Evolutionary conservation across 2,888 invertebrate genomes (phyloP), one percentile per base, ranked within the genome.

Genomic region (Tuta absoluta): DNA sequence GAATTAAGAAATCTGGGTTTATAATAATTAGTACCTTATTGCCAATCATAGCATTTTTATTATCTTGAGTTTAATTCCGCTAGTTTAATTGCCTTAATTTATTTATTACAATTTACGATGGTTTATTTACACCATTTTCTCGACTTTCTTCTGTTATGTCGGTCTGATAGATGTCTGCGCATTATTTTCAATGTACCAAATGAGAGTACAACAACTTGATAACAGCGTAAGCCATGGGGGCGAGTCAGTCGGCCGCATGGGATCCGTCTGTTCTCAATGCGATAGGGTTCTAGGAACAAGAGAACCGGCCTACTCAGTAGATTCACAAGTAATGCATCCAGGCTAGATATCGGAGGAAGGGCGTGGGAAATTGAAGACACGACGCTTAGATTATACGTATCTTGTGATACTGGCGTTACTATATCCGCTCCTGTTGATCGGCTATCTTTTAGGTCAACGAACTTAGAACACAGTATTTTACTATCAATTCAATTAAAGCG

Each of bases 211-310:
- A 64, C 64, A 64, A 51, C 60, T 23, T n/a, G 56, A 61, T 56
- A 48, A 33, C 12, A 10, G 21, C 19, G 63, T 65, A 45, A 63
- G 51, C 53, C 61, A 57, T 41, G 53, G 60, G 51, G 38, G 73
- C 75, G 77, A 87, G 88, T 89, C 84, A 89, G 87, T 87, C 80
- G 86, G 87, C 74, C 88, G 76, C 70, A 70, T 68, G 67, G 78
- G 81, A 80, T 86, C 90, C 91, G 88, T 78, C 70, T 88, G 85
- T 72, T 76, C 84, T 81, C 82, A 71, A 82, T 84, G 73, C 72
- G 71, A 73, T 71, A 72, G 72, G 49, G 78, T 85, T 85, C 85
- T 69, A 74, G 69, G 83, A 85, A 86, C 76, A 41, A 45, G 45
- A 75, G 45, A 58, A 65, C 62, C 62, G 59, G 62, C 59, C 24